Conservation (phyloP, 1,140 invertebrate species). For the Zaprionus nigranus region DNA sequence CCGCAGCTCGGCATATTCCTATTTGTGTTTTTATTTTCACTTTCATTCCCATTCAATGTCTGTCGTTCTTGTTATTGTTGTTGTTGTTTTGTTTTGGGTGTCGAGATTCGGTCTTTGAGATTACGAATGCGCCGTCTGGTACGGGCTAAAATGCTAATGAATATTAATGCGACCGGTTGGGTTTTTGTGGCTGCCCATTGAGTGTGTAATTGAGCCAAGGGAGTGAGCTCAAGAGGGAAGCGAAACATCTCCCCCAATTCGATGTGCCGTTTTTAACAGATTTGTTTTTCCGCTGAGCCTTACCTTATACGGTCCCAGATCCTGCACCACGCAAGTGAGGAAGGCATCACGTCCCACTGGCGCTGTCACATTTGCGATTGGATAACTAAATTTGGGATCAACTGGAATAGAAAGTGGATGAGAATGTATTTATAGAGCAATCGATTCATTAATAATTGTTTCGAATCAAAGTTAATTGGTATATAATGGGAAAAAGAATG, state of each 20-base stretch:
- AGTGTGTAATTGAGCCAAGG: slow-evolving; percentile 75
- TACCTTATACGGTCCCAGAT: slow-evolving; percentile 93
- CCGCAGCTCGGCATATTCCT: slow-evolving; percentile 64
- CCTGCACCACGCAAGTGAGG: slow-evolving; percentile 92
- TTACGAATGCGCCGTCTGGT: slow-evolving; percentile 42
- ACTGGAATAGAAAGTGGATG: slow-evolving; percentile 85
- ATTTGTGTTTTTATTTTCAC: slow-evolving; percentile 81
- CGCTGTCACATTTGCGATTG: slow-evolving; percentile 93
- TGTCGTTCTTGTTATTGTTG: slow-evolving; percentile 21
- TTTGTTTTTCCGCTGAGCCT: slow-evolving; percentile 48
- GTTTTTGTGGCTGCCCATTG: slow-evolving; percentile 76
- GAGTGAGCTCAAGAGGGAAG: neutral
- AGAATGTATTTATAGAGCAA: slow-evolving; percentile 59
- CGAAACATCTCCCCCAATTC: slow-evolving; percentile 34
- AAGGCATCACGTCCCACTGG: slow-evolving; percentile 93
- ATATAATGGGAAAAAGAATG: slow-evolving; percentile 35
- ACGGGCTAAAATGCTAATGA: slow-evolving; percentile 76
- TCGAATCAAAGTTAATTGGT: slow-evolving; percentile 39
- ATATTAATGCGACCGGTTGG: slow-evolving; percentile 73
- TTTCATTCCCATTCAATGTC: slow-evolving; percentile 65
- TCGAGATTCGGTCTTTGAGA: slow-evolving; percentile 80
- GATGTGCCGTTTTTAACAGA: slow-evolving; percentile 43
- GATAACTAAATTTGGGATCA: slow-evolving; percentile 92
- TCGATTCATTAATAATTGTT: slow-evolving; percentile 32
- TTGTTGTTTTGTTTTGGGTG: slow-evolving; percentile 53